Conservation (phyloP, 2,113 vertebrate genomes). For the Aspiorhynchus laticeps region DNA sequence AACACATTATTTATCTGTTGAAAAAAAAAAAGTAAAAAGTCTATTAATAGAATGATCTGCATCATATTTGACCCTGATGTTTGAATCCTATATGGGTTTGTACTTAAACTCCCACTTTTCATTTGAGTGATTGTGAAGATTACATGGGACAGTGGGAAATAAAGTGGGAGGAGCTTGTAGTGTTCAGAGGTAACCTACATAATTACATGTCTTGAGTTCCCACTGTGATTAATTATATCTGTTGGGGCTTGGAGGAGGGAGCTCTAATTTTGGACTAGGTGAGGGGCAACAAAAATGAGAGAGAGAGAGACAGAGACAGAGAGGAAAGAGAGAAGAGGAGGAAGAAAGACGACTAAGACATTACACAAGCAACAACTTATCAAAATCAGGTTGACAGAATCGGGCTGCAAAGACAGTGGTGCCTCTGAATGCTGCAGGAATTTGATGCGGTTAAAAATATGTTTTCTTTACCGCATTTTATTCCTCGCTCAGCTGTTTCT, state of each 20-base stretch:
- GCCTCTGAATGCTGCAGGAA: constrained; percentile 44
- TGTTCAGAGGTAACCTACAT: constrained; percentile 80
- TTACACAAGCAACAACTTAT: constrained; percentile 73
- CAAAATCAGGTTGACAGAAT: constrained; percentile 78
- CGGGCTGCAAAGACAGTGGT: constrained; percentile 66
- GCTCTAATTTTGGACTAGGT: constrained; percentile 78
- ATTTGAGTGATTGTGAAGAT: constrained; percentile 49
- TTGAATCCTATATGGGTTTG: neutral
- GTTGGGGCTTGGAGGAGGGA: constrained; percentile 72
- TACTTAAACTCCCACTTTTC: constrained; percentile 46
- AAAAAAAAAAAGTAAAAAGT: too few relatives aligned
- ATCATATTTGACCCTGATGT: neutral
- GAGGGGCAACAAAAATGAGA: constrained; percentile 40
- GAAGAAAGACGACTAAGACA: constrained; percentile 61
- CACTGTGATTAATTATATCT: constrained; percentile 85
- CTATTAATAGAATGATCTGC: too few relatives aligned
- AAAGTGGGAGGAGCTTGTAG: constrained; percentile 46
- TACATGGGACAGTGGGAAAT: constrained; percentile 43
- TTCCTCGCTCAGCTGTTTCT: constrained; percentile 24
- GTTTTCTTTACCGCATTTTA: constrained; percentile 30
- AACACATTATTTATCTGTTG: neutral
- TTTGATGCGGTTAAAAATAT: constrained; percentile 55
- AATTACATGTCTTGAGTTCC: constrained; percentile 81
- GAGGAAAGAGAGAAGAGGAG: neutral
- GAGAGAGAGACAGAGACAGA: constrained; percentile 51